Evolutionary conservation across 2,113 vertebrate genomes (phyloP), one percentile per base, ranked within the genome.

Genomic region (Platysteira castanea): DNA sequence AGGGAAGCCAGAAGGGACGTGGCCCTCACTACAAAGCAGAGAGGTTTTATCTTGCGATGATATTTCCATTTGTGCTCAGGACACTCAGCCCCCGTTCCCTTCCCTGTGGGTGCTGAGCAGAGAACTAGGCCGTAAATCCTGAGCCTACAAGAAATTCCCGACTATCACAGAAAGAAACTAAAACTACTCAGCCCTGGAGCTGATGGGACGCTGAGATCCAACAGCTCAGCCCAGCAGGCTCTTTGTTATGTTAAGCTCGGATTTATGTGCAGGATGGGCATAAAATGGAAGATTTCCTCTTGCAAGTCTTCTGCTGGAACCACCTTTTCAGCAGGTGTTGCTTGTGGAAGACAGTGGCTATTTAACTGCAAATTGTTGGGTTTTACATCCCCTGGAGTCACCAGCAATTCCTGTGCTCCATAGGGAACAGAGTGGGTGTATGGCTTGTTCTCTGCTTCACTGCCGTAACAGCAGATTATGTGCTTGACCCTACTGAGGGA

Each of bases 191-290:
- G 39, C 28, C 53, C 86, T 56, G 75, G 63, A 82, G 67, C 76
- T 80, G 59, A 67, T 81, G 78, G 93, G 44, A 53, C 30, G 60
- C 89, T 82, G 56, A 60, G 76, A 70, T 67, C 54, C 70, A 57
- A 11, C 67, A 91, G 84, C 81, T 91, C 73, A 70, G 41, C 89
- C 65, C 84, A 91, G 87, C 82, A 87, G 68, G 89, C n/a, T 84
- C 75, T 93, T 94, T 95, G 82, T 96, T 90, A 64, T 94, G 94
- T 57, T 91, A 95, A 96, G 2, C 9, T 81, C 19, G 53, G 87
- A 13, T 15, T 88, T 87, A 8, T 31, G 60, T 35, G 57, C 74
- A 65, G 28, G 52, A n/a, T 83, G 63, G 67, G 41, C 9, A 6
- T 64, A 59, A 91, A 86, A 90, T 47, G 61, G 89, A 93, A 83